phyloP scores from a whole-genome alignment of 2,888 invertebrate species.

The Laothoe populi region DNA sequence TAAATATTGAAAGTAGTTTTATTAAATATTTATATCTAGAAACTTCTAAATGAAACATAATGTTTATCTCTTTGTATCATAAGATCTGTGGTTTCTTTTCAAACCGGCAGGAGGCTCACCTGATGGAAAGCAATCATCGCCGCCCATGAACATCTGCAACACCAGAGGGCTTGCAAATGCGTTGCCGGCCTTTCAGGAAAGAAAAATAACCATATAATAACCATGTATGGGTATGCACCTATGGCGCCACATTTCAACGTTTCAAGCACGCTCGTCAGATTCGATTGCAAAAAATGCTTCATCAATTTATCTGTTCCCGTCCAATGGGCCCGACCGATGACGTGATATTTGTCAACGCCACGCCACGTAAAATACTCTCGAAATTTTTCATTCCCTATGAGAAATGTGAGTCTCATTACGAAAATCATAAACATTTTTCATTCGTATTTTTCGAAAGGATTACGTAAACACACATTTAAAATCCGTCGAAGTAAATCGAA shows the following conservation, averaged over 20 bases:
- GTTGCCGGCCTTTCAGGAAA: too few relatives aligned
- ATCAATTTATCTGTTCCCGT: constrained; percentile 67
- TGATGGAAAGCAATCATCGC: too few relatives aligned
- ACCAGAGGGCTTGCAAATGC: too few relatives aligned
- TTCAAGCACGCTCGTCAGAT: constrained; percentile 32
- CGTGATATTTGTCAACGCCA: constrained; percentile 63
- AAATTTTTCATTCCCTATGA: constrained; percentile 37
- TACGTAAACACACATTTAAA: not conserved
- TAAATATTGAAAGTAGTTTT: too few relatives aligned
- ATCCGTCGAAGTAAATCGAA: not conserved
- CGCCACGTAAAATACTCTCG: constrained; percentile 42
- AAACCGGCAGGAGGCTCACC: too few relatives aligned
- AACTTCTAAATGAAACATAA: too few relatives aligned
- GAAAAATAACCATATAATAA: not conserved
- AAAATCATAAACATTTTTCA: constrained; percentile 4
- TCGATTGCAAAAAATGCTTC: constrained; percentile 63
- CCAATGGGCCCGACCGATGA: constrained; percentile 66
- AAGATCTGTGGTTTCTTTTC: too few relatives aligned
- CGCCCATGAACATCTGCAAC: too few relatives aligned
- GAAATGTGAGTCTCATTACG: constrained; percentile 5
- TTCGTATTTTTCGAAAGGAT: not conserved
- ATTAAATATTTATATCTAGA: too few relatives aligned
- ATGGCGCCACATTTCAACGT: not conserved
- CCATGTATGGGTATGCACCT: too few relatives aligned
- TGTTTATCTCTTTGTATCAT: too few relatives aligned